phyloP scores from a whole-genome alignment of 2,888 invertebrate species.

The Nineta flava region DNA sequence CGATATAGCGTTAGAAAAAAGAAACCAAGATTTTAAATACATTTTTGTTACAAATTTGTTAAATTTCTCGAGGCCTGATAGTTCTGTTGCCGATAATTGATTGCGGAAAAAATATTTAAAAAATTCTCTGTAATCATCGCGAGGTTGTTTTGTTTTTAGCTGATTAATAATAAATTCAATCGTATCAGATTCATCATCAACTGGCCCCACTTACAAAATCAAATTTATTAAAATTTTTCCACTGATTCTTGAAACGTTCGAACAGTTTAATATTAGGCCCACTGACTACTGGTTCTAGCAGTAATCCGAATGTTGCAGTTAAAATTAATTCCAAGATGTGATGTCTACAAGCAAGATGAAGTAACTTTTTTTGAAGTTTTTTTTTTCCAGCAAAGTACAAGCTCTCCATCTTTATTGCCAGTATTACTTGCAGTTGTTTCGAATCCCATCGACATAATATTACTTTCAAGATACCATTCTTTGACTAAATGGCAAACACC shows the following conservation, averaged over 20 bases:
- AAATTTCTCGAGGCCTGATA: slow-evolving; percentile 11
- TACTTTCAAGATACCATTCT: background rate
- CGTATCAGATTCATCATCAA: background rate
- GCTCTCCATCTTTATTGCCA: background rate
- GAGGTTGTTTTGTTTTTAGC: background rate
- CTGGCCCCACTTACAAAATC: slow-evolving; percentile 8
- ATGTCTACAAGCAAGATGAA: background rate
- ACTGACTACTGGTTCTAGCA: slow-evolving; percentile 4
- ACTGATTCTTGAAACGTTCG: slow-evolving; percentile 11
- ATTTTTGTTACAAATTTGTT: slow-evolving; percentile 14
- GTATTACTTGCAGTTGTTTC: background rate
- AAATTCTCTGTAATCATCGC: slow-evolving; percentile 8
- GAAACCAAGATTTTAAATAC: slow-evolving; percentile 15
- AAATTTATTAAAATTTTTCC: slow-evolving; percentile 10
- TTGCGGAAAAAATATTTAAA: slow-evolving; percentile 13
- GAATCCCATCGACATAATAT: background rate
- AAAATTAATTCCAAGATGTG: background rate
- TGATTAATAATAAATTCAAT: background rate
- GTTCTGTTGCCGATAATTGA: slow-evolving; percentile 13
- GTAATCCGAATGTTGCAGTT: background rate
- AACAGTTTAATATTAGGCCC: slow-evolving; percentile 14
- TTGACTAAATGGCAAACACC: background rate
- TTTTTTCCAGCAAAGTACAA: background rate
- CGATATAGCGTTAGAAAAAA: slow-evolving; percentile 8
- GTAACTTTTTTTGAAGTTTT: background rate